phyloP scores from a whole-genome alignment of 2,888 invertebrate genomes.

The Orchestes rusci region DNA sequence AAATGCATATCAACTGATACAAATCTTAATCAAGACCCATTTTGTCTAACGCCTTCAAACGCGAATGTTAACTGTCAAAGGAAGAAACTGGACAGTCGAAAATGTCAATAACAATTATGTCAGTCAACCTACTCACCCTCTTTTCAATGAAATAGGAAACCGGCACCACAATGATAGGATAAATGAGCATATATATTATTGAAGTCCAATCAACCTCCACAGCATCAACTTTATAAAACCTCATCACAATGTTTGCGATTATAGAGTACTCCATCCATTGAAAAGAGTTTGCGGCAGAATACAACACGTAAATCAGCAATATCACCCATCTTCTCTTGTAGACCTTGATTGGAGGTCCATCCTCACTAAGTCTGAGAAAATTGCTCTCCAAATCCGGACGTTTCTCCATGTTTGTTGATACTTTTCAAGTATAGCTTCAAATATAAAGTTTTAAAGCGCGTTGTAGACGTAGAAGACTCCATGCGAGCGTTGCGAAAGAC shows the following conservation, averaged over 20 bases:
- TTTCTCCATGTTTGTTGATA: no score
- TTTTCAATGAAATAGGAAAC: constrained; percentile 91
- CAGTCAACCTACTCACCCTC: constrained; percentile 69
- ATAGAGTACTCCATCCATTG: constrained; percentile 97
- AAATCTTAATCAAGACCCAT: no score
- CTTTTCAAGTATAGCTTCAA: no score
- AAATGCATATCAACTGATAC: no score
- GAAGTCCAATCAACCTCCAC: constrained; percentile 89
- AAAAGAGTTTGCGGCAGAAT: constrained; percentile 82
- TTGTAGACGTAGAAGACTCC: background rate
- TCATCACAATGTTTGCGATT: constrained; percentile 72
- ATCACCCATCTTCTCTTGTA: constrained; percentile 76
- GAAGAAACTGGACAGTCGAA: no score
- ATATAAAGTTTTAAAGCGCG: no score
- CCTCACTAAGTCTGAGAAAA: no score
- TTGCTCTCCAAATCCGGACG: no score
- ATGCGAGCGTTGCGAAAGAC: no score
- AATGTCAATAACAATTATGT: no score
- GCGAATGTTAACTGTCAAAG: no score
- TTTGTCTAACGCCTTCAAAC: no score
- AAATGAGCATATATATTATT: constrained; percentile 92
- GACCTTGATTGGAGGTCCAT: constrained; percentile 46
- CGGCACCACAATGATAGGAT: constrained; percentile 93
- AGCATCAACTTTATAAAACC: constrained; percentile 64
- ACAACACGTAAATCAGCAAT: constrained; percentile 73